These are phyloP conservation scores for Chrysotoxum bicinctum DNA, from an alignment of 2,888 invertebrate genomes.

Conservation along the genomic window DNA sequence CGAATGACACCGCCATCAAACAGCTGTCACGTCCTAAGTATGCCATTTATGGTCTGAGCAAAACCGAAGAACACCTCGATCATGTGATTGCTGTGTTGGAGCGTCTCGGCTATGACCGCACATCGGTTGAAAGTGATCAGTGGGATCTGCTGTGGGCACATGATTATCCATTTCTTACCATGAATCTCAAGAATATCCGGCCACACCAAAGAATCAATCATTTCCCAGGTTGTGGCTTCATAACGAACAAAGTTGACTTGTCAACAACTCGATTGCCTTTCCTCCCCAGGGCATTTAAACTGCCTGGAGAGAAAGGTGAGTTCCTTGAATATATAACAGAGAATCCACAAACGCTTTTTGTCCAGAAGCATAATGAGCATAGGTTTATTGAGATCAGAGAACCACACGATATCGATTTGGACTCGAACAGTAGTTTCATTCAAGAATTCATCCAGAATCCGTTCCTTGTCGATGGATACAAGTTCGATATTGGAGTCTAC, in stretches of 20 bases:
- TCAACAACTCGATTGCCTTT: slow-evolving; percentile 90
- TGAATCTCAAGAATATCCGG: slow-evolving; percentile 84
- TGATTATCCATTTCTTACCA: slow-evolving; percentile 90
- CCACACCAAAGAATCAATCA: slow-evolving; percentile 93
- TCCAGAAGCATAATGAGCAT: slow-evolving; percentile 96
- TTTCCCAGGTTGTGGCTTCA: slow-evolving; percentile 95
- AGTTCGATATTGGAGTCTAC: slow-evolving; percentile 98
- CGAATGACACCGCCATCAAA: slow-evolving; percentile 11
- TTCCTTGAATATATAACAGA: slow-evolving; percentile 86
- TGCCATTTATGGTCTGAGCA: slow-evolving; percentile 84
- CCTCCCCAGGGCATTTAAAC: slow-evolving; percentile 93
- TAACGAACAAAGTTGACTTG: slow-evolving; percentile 95
- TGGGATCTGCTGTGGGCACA: slow-evolving; percentile 98
- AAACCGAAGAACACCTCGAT: slow-evolving; percentile 83
- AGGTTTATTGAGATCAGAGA: slow-evolving; percentile 91
- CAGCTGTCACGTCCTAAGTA: slow-evolving; percentile 80
- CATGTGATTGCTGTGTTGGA: slow-evolving; percentile 92
- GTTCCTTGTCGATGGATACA: slow-evolving; percentile 94
- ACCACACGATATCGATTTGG: slow-evolving; percentile 87
- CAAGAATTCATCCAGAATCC: slow-evolving; percentile 96
- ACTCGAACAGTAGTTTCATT: slow-evolving; percentile 89
- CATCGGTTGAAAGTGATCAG: slow-evolving; percentile 82
- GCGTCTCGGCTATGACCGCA: slow-evolving; percentile 87
- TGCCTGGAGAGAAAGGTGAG: slow-evolving; percentile 88
- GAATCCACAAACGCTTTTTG: slow-evolving; percentile 89